phyloP scores from a whole-genome alignment of 2,113 vertebrate genomes.

The Dendrocopos noguchii region DNA sequence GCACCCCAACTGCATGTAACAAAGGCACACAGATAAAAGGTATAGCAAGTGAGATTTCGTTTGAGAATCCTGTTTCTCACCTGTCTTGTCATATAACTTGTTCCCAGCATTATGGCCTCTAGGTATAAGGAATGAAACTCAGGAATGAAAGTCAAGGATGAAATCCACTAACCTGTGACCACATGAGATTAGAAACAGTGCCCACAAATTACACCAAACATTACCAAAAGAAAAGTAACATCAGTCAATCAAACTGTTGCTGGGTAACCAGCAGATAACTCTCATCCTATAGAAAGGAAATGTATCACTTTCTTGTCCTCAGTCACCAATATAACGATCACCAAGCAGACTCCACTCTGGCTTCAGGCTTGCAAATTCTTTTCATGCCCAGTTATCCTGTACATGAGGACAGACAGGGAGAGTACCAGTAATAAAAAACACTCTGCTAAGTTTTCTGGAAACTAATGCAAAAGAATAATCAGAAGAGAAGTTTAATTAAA shows the following conservation, averaged over 20 bases:
- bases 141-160: neutral
- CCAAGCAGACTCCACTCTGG: neutral
- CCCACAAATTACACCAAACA: neutral
- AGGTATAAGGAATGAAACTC: neutral
- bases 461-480: neutral
- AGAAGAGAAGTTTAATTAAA: conserved; percentile 34
- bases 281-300: neutral
- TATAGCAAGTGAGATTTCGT: neutral
- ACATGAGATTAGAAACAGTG: neutral
- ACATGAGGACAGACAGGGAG: neutral
- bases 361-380: neutral
- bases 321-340: neutral
- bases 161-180: neutral
- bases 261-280: neutral
- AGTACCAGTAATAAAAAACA: conserved; percentile 14
- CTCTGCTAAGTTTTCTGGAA: conserved; percentile 51
- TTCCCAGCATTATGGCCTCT: neutral
- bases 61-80: neutral
- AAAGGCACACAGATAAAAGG: neutral
- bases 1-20: neutral
- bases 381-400: neutral
- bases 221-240: neutral
- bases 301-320: neutral
- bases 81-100: neutral
- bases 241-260: neutral